Evolutionary conservation across 2,797 vertebrate species (phyloP), one percentile per base, ranked within the genome.

Genomic region (Bovichtus diacanthus): DNA sequence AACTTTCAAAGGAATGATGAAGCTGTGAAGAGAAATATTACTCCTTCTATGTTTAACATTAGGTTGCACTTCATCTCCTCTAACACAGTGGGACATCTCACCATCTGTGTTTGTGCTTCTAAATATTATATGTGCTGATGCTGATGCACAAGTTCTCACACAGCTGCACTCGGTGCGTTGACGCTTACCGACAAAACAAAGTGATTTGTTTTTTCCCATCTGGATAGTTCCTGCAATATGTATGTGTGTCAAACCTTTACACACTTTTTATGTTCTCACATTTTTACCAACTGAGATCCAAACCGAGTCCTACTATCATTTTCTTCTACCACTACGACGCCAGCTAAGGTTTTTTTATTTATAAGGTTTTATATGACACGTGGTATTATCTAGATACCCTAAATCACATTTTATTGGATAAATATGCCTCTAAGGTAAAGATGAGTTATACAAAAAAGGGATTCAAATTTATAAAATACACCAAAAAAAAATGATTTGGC

Each of bases 81-180:
- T 66, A 72, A 65, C 80, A 19, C 59, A 1, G 13, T 49, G 83
- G 58, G 74, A 78, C 56, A 15, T 44, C 72, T 86, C 71, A 31
- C 80, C 83, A 55, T 87, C 86, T 87, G 87, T 70, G 78, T 82
- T 38, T 61, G 67, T 78, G 44, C 25, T 4, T 39, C 23, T 87
- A 21, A 89, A 90, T 91, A 86, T 89, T 87, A 67, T 34, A 91
- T 84, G 81, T n/a, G n/a, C 38, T 34, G 47, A 69, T 44, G 34
- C 62, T 16, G 78, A 60, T 19, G 55, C 31, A 34, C 74, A 62
- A 27, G 31, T 76, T 70, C 51, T 21, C 76, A 53, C 71, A 60
- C 73, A 76, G 70, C 74, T 69, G 79, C 73, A 49, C 43, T 27
- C 49, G 13, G 51, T 50, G 73, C 55, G 56, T 27, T 79, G 75